Evolutionary conservation across 2,113 vertebrate species (phyloP).

Genomic region (Empidonax alnorum): DNA sequence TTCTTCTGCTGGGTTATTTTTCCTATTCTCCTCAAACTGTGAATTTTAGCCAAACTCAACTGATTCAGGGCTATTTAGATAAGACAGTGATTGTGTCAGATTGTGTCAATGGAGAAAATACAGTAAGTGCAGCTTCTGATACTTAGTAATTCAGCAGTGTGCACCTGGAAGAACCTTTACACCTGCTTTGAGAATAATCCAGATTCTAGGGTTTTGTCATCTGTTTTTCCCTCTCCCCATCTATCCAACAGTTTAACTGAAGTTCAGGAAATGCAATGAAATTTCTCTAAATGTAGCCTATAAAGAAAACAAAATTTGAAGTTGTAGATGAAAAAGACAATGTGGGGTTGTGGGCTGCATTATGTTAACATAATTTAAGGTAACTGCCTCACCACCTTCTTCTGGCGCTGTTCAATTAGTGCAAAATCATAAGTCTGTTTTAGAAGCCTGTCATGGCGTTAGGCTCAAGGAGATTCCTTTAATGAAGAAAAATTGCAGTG

Average conservation of each 20-base stretch:
- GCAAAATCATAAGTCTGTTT: background rate
- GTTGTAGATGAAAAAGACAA: background rate
- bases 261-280: background rate
- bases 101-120: background rate
- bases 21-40: background rate
- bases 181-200: background rate
- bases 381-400: background rate
- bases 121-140: background rate
- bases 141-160: background rate
- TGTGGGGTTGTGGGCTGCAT: background rate
- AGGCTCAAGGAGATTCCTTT: background rate
- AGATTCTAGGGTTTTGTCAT: background rate
- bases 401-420: background rate
- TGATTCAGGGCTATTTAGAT: background rate
- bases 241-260: background rate
- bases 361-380: background rate
- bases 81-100: background rate
- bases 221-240: background rate
- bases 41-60: background rate
- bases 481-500: background rate
- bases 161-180: background rate
- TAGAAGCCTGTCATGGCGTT: background rate
- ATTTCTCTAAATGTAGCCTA: background rate
- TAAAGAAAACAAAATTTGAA: background rate
- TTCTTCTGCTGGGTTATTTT: background rate